Percentiles rank a stretch among this genome's conserved stretches.
phyloP scores from a whole-genome alignment of 2,888 invertebrate species.

The Philereme transversata region DNA sequence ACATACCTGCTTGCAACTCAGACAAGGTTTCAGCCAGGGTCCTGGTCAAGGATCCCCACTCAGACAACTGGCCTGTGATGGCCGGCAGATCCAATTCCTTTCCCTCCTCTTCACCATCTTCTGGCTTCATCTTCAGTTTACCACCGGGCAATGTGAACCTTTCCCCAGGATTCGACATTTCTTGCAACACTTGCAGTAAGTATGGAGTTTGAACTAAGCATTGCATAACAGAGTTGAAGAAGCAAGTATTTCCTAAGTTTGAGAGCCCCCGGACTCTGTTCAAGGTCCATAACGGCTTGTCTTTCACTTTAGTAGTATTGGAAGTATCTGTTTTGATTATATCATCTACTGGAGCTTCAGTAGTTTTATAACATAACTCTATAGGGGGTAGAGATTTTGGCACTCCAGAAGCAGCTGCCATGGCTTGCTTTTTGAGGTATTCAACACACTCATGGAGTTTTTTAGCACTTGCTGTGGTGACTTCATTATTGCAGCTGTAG shows the following conservation, averaged over 20 bases:
- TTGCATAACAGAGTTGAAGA: conserved; percentile 98
- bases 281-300: conserved; percentile 63
- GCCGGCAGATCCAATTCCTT: conserved; percentile 85
- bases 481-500: conserved; percentile 89
- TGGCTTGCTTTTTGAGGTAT: conserved; percentile 85
- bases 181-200: conserved; percentile 87
- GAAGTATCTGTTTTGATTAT: conserved; percentile 50
- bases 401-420: conserved; percentile 49
- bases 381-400: conserved; percentile 66
- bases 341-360: conserved; percentile 57
- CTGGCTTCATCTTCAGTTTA: conserved; percentile 79
- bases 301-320: conserved; percentile 58
- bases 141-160: conserved; percentile 90
- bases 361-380: conserved; percentile 61
- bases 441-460: conserved; percentile 90
- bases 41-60: conserved; percentile 87
- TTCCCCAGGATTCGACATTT: conserved; percentile 87
- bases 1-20: conserved; percentile 85
- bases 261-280: conserved; percentile 90
- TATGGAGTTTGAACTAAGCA: conserved; percentile 94
- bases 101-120: conserved; percentile 61
- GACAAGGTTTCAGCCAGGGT: conserved; percentile 87
- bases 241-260: conserved; percentile 98
- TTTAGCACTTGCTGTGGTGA: conserved; percentile 84
- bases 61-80: conserved; percentile 86